These are phyloP conservation scores for Dolichotis patagonum DNA, from an alignment of 2,113 vertebrate species.

Conservation along the genomic window DNA sequence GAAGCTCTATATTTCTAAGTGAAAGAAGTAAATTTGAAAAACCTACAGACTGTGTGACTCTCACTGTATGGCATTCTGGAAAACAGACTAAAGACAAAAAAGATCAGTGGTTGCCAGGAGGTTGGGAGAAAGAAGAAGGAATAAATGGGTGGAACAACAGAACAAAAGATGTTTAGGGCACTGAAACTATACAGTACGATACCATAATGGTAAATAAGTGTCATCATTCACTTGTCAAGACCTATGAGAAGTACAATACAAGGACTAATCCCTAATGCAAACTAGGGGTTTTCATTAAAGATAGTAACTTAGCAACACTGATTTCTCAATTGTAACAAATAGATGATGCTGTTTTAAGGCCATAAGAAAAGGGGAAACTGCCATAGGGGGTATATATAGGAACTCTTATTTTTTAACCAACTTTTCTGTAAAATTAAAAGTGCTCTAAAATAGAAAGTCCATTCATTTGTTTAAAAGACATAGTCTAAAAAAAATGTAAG, in stretches of 20 bases:
- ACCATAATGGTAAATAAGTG: not conserved
- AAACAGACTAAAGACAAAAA: not conserved
- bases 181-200: not conserved
- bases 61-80: not conserved
- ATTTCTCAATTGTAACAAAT: not conserved
- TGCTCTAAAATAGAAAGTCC: not conserved
- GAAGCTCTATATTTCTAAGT: not conserved
- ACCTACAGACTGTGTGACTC: not conserved
- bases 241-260: not conserved
- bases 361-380: not conserved
- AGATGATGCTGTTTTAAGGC: not conserved
- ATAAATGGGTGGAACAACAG: not conserved
- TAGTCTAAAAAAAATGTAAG: not conserved
- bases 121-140: not conserved
- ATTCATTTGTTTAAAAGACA: not conserved
- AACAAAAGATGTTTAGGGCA: not conserved
- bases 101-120: not conserved
- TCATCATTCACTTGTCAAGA: not conserved
- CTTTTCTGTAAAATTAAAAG: constrained; percentile 39
- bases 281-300: not conserved
- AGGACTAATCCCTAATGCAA: not conserved
- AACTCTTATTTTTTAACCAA: not conserved
- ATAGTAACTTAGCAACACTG: not conserved
- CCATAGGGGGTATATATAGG: not conserved
- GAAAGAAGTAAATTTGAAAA: not conserved